These are phyloP conservation scores for Drosophila nannoptera DNA, from an alignment of 1,140 invertebrate genomes.

Conservation along the genomic window DNA sequence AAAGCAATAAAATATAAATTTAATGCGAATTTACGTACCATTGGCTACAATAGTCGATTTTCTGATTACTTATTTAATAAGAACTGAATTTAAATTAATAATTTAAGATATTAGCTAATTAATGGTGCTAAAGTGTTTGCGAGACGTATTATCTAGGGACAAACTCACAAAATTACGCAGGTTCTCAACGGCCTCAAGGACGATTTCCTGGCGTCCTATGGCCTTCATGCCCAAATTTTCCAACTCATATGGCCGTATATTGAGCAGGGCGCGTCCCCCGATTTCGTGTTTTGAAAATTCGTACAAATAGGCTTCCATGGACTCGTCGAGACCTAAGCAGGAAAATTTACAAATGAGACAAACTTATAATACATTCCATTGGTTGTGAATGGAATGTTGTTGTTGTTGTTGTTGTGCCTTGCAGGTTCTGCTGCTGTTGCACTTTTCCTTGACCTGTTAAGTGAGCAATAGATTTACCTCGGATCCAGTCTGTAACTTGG, in stretches of 20 bases:
- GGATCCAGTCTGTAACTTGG: conserved; percentile 95
- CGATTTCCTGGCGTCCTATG: conserved; percentile 95
- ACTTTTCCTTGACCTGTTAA: conserved; percentile 73
- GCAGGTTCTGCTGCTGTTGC: conserved; percentile 42
- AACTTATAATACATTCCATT: conserved; percentile 9
- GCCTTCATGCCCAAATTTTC: conserved; percentile 90
- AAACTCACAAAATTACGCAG: conserved; percentile 90
- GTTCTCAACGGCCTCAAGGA: conserved; percentile 93
- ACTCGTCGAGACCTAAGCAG: conserved; percentile 87
- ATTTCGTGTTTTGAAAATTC: conserved; percentile 89
- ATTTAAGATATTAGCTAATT: no score
- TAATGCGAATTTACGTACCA: neutral
- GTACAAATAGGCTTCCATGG: conserved; percentile 89
- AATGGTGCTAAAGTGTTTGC: no score
- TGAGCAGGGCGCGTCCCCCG: conserved; percentile 89
- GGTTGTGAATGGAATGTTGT: conserved; percentile 37
- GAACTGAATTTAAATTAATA: neutral
- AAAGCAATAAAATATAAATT: conserved; percentile 56
- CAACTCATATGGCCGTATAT: conserved; percentile 90
- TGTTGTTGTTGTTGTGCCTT: conserved; percentile 32
- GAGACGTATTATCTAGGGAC: no score
- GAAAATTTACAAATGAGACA: conserved; percentile 1
- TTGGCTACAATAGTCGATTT: no score
- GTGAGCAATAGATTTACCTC: conserved; percentile 82
- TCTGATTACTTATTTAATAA: neutral